Evolutionary conservation across 2,113 vertebrate genomes (phyloP).

Genomic region (Prochilodus magdalenae): DNA sequence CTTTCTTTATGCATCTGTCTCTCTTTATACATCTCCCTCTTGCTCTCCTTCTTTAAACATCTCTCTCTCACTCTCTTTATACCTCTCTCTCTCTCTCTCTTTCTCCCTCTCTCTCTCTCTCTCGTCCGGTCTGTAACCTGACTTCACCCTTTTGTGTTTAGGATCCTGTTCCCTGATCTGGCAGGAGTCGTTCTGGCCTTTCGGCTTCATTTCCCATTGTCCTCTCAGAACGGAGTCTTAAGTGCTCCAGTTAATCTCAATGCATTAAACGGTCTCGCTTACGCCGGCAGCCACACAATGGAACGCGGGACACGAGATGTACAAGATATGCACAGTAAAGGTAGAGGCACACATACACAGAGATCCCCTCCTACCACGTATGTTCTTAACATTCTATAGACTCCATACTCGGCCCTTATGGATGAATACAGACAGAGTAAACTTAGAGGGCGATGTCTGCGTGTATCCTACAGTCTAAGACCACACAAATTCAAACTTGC

Average conservation of each 20-base stretch:
- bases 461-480: too few relatives aligned
- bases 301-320: slow-evolving; percentile 40
- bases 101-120: slow-evolving; percentile 55
- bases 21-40: neutral
- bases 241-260: slow-evolving; percentile 39
- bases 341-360: neutral
- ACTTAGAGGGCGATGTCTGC: neutral
- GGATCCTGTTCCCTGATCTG: slow-evolving; percentile 47
- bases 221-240: slow-evolving; percentile 27
- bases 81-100: neutral
- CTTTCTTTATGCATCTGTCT: neutral
- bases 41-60: neutral
- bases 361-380: slow-evolving; percentile 20
- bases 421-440: slow-evolving; percentile 5
- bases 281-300: slow-evolving; percentile 40
- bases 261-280: slow-evolving; percentile 40
- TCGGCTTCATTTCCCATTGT: slow-evolving; percentile 25
- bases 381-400: slow-evolving; percentile 23
- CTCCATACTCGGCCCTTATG: slow-evolving; percentile 32
- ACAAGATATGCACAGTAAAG: slow-evolving; percentile 41
- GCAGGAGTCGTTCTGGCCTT: slow-evolving; percentile 32
- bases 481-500: too few relatives aligned
- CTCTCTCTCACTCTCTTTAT: slow-evolving; percentile 45
- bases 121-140: slow-evolving; percentile 38
- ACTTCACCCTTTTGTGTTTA: slow-evolving; percentile 49